Evolutionary conservation across 2,113 vertebrate genomes (phyloP).

Genomic region (Xenopus tropicalis): UCB_Xtro_10.0 CM004445.2:16947501-16948000

Average conservation of each 20-base stretch:
- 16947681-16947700: conserved; percentile 11
- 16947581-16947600: background rate
- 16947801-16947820: conserved; percentile 74
- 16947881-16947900: too few relatives aligned
- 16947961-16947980: too few relatives aligned
- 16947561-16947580: background rate
- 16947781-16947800: conserved; percentile 66
- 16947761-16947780: conserved; percentile 74
- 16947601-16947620: background rate
- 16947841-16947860: conserved; percentile 67
- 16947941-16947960: too few relatives aligned
- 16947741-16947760: conserved; percentile 65
- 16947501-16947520: too few relatives aligned
- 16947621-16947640: conserved; percentile 51
- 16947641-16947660: conserved; percentile 50
- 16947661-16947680: conserved; percentile 50
- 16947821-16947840: conserved; percentile 65
- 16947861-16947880: conserved; percentile 53
- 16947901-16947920: too few relatives aligned
- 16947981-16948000: too few relatives aligned
- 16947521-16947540: too few relatives aligned
- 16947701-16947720: conserved; percentile 55
- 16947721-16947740: conserved; percentile 44
- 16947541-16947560: too few relatives aligned
- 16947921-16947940: too few relatives aligned